A percentile compares a stretch with the other conserved stretches of the same genome.
Evolutionary conservation across 2,113 vertebrate genomes (phyloP).

Genomic region (Platysternon megacephalum): DNA sequence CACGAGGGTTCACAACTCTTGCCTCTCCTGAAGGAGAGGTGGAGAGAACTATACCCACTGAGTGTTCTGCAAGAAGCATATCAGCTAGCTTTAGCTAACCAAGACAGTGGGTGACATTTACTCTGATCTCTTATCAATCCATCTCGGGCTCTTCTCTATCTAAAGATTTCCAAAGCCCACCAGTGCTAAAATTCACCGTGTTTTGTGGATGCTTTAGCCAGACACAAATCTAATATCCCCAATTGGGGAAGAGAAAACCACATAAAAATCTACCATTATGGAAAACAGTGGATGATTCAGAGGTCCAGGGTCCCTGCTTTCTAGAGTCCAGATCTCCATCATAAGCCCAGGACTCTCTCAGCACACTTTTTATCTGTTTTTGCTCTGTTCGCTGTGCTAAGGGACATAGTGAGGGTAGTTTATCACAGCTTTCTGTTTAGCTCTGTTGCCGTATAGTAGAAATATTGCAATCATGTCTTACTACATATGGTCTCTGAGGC

Average conservation of each 20-base stretch:
- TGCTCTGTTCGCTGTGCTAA: background rate
- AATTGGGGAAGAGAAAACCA: background rate
- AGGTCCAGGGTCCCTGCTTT: background rate
- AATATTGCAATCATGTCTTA: conserved; percentile 61
- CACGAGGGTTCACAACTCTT: accelerated
- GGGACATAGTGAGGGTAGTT: conserved; percentile 29
- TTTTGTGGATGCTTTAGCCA: background rate
- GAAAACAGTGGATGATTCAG: background rate
- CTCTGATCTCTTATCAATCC: background rate
- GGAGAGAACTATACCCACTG: accelerated
- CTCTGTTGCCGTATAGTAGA: conserved; percentile 45
- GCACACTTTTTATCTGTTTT: background rate
- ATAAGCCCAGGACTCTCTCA: accelerated
- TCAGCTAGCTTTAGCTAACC: accelerated
- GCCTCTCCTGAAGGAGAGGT: background rate
- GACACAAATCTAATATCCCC: background rate
- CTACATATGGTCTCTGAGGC: conserved; percentile 59
- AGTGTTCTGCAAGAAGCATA: too few relatives aligned
- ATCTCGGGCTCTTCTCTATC: background rate
- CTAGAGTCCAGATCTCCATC: background rate
- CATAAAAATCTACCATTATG: background rate
- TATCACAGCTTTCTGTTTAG: conserved; percentile 51
- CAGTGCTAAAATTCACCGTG: accelerated
- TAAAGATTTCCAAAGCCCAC: background rate
- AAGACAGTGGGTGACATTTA: background rate